Evolutionary conservation across 2,113 vertebrate genomes (phyloP).

Genomic region (Tricholaema leucomelas): DNA sequence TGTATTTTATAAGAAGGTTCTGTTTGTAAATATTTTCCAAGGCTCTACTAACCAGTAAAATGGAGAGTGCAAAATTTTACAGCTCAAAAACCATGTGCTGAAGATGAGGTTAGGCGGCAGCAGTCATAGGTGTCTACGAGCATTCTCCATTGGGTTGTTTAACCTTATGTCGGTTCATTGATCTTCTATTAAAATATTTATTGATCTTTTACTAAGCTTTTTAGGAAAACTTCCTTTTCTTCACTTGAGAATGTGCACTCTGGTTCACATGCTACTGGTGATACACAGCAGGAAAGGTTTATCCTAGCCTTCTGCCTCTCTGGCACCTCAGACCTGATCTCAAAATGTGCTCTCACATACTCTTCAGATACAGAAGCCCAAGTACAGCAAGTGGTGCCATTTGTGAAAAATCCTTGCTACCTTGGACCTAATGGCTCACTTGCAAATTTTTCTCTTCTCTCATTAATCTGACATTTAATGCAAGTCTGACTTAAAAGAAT

Average conservation of each 20-base stretch:
- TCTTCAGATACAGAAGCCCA: not conserved
- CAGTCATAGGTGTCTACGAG: not conserved
- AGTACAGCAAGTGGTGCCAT: not conserved
- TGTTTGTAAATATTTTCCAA: not conserved
- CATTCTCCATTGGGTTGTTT: not conserved
- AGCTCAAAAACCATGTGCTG: not conserved
- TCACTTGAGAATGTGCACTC: not conserved
- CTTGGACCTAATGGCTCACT: not conserved
- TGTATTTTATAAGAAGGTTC: not conserved
- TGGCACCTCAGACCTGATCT: not conserved
- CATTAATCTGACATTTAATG: not conserved
- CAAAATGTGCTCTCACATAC: not conserved
- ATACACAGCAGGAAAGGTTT: not conserved
- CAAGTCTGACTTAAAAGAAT: not conserved
- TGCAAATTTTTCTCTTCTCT: not conserved
- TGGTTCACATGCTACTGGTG: not conserved
- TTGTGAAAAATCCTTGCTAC: not conserved
- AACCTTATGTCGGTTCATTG: not conserved
- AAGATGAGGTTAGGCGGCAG: not conserved
- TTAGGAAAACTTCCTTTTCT: not conserved
- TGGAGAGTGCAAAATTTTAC: not conserved
- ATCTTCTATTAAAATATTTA: not conserved
- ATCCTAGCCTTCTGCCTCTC: not conserved
- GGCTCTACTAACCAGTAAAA: not conserved
- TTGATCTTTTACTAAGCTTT: not conserved